Percentiles rank a stretch among this genome's conserved stretches.
These are phyloP conservation scores for Anolis sagrei DNA, from an alignment of 2,113 vertebrate species.

Conservation along the genomic window DNA sequence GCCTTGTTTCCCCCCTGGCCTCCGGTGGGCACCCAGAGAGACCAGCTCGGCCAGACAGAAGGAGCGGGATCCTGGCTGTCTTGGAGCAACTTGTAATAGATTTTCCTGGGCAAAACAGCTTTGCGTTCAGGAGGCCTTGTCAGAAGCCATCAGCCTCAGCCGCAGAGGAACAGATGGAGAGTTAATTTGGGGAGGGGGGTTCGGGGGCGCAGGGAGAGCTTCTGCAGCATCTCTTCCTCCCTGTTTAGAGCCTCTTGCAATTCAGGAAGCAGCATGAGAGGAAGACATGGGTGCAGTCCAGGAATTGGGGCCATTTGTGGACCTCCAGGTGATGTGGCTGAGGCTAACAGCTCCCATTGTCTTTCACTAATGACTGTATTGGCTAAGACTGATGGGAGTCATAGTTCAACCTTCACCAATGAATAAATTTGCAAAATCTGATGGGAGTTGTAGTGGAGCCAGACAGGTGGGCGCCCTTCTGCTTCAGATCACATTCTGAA, in stretches of 20 bases:
- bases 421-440: too few species aligned
- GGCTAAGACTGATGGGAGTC: too few species aligned
- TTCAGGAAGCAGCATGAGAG: conserved; percentile 1
- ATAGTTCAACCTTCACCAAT: too few species aligned
- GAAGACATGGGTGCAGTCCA: too few species aligned
- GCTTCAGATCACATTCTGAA: too few species aligned
- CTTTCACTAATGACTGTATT: too few species aligned
- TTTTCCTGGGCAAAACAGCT: conserved; percentile 61
- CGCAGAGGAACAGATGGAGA: conserved; percentile 71
- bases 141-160: conserved; percentile 72
- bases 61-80: conserved; percentile 64
- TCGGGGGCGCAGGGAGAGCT: background rate
- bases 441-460: too few species aligned
- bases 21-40: conserved; percentile 48
- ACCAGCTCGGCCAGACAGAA: conserved; percentile 62
- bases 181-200: conserved; percentile 54
- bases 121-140: conserved; percentile 71
- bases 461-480: too few species aligned
- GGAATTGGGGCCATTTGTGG: background rate
- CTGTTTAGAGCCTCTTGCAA: conserved; percentile 22
- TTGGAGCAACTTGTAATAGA: conserved; percentile 59
- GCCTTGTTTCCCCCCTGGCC: conserved; percentile 53
- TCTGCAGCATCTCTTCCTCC: conserved; percentile 10
- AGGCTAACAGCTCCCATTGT: background rate
- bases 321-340: too few species aligned